Evolutionary conservation across 92 coral and sea anemone genomes (phyloP).

Genomic region (Muricea muricata): DNA sequence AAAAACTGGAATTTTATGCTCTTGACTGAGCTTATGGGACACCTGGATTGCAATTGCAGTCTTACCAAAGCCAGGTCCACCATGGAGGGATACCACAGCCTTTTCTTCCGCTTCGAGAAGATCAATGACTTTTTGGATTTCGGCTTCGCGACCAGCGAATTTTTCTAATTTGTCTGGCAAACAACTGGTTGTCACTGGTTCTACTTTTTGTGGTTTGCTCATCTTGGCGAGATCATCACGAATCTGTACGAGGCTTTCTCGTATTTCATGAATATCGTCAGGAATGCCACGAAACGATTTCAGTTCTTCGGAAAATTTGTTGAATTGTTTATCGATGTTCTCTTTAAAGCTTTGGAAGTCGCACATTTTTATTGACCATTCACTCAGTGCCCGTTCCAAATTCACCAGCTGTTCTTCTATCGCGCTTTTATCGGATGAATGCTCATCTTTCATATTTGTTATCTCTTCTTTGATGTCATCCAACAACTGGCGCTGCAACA

Average conservation of each 20-base stretch:
- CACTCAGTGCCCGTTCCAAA: conserved; percentile 1
- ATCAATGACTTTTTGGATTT: neutral
- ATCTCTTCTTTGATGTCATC: neutral
- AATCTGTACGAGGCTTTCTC: neutral
- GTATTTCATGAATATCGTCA: neutral
- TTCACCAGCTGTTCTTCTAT: neutral
- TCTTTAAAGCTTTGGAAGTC: neutral
- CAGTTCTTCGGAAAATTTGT: neutral
- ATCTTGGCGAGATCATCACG: neutral
- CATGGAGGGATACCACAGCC: neutral
- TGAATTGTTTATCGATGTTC: neutral
- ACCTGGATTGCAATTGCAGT: conserved; percentile 24
- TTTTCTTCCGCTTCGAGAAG: neutral
- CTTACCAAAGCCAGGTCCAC: conserved; percentile 28
- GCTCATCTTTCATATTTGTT: neutral
- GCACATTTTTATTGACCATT: too few relatives aligned
- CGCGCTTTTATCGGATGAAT: neutral
- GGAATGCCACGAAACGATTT: neutral
- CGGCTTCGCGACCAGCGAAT: conserved; percentile 9
- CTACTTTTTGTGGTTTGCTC: neutral
- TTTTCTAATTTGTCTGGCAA: neutral
- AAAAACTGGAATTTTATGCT: neutral
- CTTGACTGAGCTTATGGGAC: conserved; percentile 14
- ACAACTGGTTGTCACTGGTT: conserved; percentile 1
- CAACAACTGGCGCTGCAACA: too few relatives aligned